Base-by-base conservation (phyloP, 2,113 vertebrate species). In the Pachycephala philippinensis region DNA sequence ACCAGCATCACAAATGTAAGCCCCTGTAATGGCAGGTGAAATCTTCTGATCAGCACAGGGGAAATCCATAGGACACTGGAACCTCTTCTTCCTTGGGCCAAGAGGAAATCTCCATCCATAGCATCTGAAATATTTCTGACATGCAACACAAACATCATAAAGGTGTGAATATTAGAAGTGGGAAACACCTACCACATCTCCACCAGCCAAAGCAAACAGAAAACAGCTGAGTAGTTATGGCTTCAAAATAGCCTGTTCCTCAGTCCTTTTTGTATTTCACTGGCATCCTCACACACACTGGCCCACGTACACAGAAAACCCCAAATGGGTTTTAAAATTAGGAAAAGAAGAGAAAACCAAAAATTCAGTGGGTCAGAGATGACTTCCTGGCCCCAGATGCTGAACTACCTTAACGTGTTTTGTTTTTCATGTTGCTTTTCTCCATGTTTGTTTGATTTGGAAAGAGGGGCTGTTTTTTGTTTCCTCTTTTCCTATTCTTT, bases 151-250 rank as follows among this genome's bases (percentile, higher is more conserved):
- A 84, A 49, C 37, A 57, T 86, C 64, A 84, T 17, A 93, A 70
- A 94, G 82, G 44, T 88, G 44, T 92, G 79, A 96, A 95, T 45
- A 52, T 42, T 66, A 37, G 75, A 89, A 93, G 66, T 44, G 75
- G 71, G 82, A 92, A 95, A 95, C 30, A 92, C 22, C 75, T 92
- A 94, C 82, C 66, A 81, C 63, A 94, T 37, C 37, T 94, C 60
- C 50, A 56, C 61, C 42, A 90, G 93, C 75, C 90, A 90, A 95
- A 88, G 47, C 68, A 88, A 96, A 81, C 59, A 86, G 39, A 63
- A 66, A 91, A 86, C 11, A 63, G 27, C 33, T 75, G 47, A 52
- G 59, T n/a, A 70, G 27, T 75, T 66, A 77, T 1, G 14, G 39
- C 59, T 93, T 87, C 79, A 94, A 77, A 90, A 88, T 4, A 75